These are phyloP conservation scores for Prosopocoilus inquinatus DNA, from an alignment of 2,888 invertebrate species.

Conservation along the genomic window DNA sequence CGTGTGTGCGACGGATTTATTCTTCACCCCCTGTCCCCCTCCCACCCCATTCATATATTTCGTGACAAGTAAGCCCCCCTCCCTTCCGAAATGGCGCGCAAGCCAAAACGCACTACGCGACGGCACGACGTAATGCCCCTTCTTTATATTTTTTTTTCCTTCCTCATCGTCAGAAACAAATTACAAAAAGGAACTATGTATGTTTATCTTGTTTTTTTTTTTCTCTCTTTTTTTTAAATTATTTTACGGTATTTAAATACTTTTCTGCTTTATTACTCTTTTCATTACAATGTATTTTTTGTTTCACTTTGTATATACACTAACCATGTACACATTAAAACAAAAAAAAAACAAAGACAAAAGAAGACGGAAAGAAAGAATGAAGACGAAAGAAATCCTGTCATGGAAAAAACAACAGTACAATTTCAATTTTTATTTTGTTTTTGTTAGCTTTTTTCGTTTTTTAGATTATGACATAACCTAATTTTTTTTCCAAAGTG, in stretches of 20 bases:
- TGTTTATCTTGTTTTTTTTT: neutral
- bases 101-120: neutral
- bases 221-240: conserved; percentile 3
- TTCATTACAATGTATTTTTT: neutral
- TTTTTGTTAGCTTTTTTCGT: no score
- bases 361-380: no score
- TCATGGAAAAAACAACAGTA: no score
- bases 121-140: neutral
- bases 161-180: neutral
- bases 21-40: no score
- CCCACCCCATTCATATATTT: no score
- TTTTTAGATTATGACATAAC: no score
- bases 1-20: no score
- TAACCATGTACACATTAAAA: conserved; percentile 7
- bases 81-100: neutral
- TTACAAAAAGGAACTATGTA: conserved; percentile 1
- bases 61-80: no score
- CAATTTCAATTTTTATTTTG: no score
- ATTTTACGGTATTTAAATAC: conserved; percentile 1
- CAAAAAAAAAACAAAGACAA: no score
- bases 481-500: no score
- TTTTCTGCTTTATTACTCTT: neutral
- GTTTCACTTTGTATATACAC: conserved; percentile 12
- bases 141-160: neutral
- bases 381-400: no score